Conservation (phyloP, 1,140 invertebrate species). For the Stegodyphus mimosarum region DNA sequence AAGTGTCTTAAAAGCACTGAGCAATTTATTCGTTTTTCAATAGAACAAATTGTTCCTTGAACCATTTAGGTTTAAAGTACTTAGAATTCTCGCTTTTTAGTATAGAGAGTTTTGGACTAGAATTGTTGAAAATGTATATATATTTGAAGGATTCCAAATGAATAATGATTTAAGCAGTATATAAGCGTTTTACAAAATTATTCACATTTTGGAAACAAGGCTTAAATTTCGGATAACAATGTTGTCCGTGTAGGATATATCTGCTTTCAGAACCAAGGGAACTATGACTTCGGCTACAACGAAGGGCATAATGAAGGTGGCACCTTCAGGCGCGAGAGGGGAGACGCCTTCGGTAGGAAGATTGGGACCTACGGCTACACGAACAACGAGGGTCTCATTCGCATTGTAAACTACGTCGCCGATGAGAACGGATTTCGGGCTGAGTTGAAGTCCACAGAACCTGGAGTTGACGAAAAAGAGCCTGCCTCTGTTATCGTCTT, state of each 20-base stretch:
- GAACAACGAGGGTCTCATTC: conserved; percentile 64
- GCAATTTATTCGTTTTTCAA: too few relatives aligned
- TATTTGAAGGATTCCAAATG: too few relatives aligned
- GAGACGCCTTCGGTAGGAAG: conserved; percentile 63
- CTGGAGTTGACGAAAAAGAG: conserved; percentile 63
- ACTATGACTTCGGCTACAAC: conserved; percentile 64
- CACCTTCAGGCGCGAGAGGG: conserved; percentile 64
- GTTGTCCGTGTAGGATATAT: not conserved
- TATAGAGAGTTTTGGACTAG: too few relatives aligned
- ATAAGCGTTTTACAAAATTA: too few relatives aligned
- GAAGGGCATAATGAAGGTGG: conserved; percentile 64
- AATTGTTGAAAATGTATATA: too few relatives aligned
- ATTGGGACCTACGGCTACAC: conserved; percentile 64
- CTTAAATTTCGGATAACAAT: not conserved
- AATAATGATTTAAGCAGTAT: too few relatives aligned
- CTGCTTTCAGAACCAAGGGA: conserved; percentile 58
- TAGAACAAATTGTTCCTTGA: too few relatives aligned
- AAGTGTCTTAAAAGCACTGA: too few relatives aligned
- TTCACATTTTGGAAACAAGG: too few relatives aligned
- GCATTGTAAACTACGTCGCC: conserved; percentile 65
- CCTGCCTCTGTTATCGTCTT: conserved; percentile 64
- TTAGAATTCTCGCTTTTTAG: too few relatives aligned
- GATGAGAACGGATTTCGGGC: conserved; percentile 63
- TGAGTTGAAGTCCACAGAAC: conserved; percentile 64
- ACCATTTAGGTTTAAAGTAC: too few relatives aligned